These are phyloP conservation scores for Erpornis zantholeuca DNA, from an alignment of 2,113 vertebrate species.

Conservation along the genomic window DNA sequence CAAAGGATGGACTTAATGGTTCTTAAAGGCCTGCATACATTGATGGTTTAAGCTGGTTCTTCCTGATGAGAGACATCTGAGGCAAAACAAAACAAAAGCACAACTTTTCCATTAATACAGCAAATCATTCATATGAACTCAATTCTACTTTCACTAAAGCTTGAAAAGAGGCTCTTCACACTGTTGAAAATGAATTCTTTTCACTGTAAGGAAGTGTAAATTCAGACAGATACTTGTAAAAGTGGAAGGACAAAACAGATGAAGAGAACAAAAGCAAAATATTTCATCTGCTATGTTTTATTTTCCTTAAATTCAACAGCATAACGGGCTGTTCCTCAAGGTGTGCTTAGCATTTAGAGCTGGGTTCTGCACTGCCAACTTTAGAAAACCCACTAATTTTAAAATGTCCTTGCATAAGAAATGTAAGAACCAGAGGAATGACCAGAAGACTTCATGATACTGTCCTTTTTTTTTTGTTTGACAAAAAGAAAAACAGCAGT, in stretches of 20 bases:
- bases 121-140: neutral
- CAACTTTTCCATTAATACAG: neutral
- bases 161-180: neutral
- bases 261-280: neutral
- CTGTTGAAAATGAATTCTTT: neutral
- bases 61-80: neutral
- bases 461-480: neutral
- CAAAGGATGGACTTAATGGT: neutral
- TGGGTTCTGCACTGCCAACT: neutral
- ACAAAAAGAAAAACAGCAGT: neutral
- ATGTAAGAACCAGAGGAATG: neutral
- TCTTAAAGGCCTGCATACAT: neutral
- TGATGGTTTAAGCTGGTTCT: neutral
- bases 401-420: neutral
- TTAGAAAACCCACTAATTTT: neutral
- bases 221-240: neutral
- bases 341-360: neutral
- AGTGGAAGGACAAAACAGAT: neutral
- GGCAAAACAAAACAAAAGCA: neutral
- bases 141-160: neutral
- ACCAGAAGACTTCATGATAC: neutral
- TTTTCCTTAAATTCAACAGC: neutral
- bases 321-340: neutral
- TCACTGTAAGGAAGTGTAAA: neutral
- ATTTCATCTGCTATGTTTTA: neutral